phyloP scores from a whole-genome alignment of 2,113 vertebrate species.

The Megaceryle torquata region DNA sequence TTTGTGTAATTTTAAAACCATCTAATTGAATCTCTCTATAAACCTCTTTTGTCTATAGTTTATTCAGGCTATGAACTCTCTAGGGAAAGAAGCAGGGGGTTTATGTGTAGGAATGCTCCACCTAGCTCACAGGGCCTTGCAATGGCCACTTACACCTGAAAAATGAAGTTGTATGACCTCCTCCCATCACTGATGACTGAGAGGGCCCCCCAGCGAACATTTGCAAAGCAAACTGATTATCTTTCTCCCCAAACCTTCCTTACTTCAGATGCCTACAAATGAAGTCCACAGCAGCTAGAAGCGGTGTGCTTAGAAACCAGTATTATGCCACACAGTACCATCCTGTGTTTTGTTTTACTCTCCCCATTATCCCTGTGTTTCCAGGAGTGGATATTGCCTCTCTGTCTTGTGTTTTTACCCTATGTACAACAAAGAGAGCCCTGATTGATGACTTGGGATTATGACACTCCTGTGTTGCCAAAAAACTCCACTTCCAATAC shows the following conservation, averaged over 20 bases:
- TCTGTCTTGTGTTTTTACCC: not conserved
- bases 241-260: not conserved
- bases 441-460: not conserved
- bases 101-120: not conserved
- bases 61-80: not conserved
- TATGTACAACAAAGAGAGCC: not conserved
- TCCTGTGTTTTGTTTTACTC: rapidly evolving
- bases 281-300: not conserved
- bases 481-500: not conserved
- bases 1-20: not conserved
- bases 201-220: not conserved
- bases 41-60: not conserved
- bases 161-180: not conserved
- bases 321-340: not conserved
- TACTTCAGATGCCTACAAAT: not conserved
- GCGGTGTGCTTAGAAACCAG: not conserved
- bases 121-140: not conserved
- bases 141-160: not conserved
- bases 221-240: not conserved
- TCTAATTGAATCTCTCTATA: not conserved
- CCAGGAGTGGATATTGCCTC: not conserved
- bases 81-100: not conserved
- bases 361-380: not conserved
- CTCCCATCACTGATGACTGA: not conserved
- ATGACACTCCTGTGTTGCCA: rapidly evolving